These are phyloP conservation scores for Thera britannica DNA, from an alignment of 2,888 invertebrate genomes.

Conservation along the genomic window DNA sequence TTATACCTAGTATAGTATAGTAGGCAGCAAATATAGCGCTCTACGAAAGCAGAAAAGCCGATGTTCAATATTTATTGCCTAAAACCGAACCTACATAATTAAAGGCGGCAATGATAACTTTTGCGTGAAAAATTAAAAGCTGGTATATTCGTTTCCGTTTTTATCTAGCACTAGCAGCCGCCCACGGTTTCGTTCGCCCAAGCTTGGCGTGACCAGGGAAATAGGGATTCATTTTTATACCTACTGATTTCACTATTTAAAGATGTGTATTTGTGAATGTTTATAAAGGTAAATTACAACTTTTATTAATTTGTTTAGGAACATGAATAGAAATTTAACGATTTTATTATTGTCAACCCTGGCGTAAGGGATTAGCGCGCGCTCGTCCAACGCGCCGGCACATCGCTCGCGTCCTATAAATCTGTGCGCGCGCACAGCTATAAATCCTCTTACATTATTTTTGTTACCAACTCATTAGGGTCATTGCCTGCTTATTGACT, in stretches of 20 bases:
- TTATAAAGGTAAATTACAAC: background rate
- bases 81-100: too few relatives aligned
- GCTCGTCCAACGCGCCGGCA: constrained; percentile 62
- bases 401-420: constrained; percentile 70
- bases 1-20: too few relatives aligned
- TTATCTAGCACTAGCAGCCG: too few relatives aligned
- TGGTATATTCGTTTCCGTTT: too few relatives aligned
- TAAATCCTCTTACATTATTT: constrained; percentile 83
- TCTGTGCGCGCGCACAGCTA: constrained; percentile 79
- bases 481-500: constrained; percentile 83
- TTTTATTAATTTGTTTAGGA: constrained; percentile 9
- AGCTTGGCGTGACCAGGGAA: too few relatives aligned
- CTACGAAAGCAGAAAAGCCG: too few relatives aligned
- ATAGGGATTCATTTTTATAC: background rate
- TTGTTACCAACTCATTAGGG: constrained; percentile 83
- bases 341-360: constrained; percentile 63
- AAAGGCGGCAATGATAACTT: too few relatives aligned
- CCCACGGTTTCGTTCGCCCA: too few relatives aligned
- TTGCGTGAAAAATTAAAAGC: too few relatives aligned
- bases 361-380: constrained; percentile 66
- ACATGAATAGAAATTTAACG: constrained; percentile 19
- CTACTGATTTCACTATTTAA: background rate
- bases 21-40: too few relatives aligned
- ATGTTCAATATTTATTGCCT: too few relatives aligned
- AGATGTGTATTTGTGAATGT: background rate